Base-by-base conservation (phyloP, 1,140 invertebrate species). In the Ceratina japonica region DNA sequence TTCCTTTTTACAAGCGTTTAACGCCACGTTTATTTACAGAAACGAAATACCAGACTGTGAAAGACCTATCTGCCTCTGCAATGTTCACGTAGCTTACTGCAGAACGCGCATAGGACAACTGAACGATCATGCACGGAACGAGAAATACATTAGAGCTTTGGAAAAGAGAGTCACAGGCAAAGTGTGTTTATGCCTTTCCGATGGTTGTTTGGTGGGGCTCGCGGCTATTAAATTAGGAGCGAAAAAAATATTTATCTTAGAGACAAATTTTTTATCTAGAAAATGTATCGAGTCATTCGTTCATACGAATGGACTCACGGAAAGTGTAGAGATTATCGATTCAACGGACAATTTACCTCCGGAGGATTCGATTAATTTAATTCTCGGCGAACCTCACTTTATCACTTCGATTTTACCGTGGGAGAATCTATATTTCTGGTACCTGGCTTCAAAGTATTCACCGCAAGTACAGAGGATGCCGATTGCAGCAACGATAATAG, bases 301-400 rank as follows among this genome's bases (percentile, higher is more conserved):
- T 24, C 78, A 88, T 3, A 86, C 88, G 18, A 94, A 95, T 84
- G 79, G 91, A 24, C 86, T 95, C 5, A 49, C 82, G 2, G 83
- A 92, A 3, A 93, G 94, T 86, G 92, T 95, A 3, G 87, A 92
- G 81, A 92, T 94, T 56, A 93, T 95, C 86, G 74, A 92, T 54
- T 88, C 95, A 2, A 64, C 84, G 5, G 85, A 93, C 7, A 92
- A 94, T 83, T 91, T 95, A 0, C 87, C 91, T 49, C 83, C 94
- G 66, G 72, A 93, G 54, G 85, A 89, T 52, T 86, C 92, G 64
- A 92, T 98, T 10, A 95, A 96, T 90, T 68, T 97, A 62, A 92
- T 98, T 24, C 92, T 98, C 75, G 95, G 95, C 16, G 98, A 99
- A 89, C 98, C 98, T 2, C 97, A 96, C 90, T 99, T 98, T 88